A percentile compares a stretch with the other conserved stretches of the same genome.
Conservation (phyloP, 1,140 invertebrate species). For the Drosophila teissieri region DNA sequence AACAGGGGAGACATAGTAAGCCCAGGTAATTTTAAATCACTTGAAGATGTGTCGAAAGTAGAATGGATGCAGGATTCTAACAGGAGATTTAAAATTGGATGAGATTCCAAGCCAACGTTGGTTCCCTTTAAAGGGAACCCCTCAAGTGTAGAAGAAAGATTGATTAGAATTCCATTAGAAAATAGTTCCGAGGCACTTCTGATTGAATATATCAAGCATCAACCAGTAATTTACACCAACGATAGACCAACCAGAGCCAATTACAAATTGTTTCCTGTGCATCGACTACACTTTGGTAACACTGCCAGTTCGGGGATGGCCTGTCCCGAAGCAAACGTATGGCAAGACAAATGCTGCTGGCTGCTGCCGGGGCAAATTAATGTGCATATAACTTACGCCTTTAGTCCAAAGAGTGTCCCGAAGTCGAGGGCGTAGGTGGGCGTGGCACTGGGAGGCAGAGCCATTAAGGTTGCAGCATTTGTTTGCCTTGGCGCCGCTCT, state of each 20-base stretch:
- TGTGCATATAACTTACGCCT: constrained; percentile 81
- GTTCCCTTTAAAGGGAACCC: no score
- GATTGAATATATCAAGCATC: background rate
- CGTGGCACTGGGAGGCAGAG: background rate
- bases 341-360: constrained; percentile 74
- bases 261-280: constrained; percentile 19
- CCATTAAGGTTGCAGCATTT: constrained; percentile 72
- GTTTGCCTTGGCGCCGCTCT: constrained; percentile 43
- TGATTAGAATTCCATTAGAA: background rate
- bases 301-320: constrained; percentile 18
- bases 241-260: background rate
- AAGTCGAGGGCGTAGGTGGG: constrained; percentile 3
- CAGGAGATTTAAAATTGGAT: no score
- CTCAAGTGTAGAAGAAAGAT: background rate
- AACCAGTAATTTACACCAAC: background rate
- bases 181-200: background rate
- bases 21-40: background rate
- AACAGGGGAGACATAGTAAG: background rate
- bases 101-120: no score
- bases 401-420: constrained; percentile 37
- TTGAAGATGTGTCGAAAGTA: background rate
- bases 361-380: constrained; percentile 74
- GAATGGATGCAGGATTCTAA: no score
- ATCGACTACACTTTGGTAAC: constrained; percentile 19
- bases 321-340: constrained; percentile 41